Percentiles rank a stretch among this genome's conserved stretches.
Conservation (phyloP, 2,113 vertebrate species). For the Chrysochloris asiatica region DNA sequence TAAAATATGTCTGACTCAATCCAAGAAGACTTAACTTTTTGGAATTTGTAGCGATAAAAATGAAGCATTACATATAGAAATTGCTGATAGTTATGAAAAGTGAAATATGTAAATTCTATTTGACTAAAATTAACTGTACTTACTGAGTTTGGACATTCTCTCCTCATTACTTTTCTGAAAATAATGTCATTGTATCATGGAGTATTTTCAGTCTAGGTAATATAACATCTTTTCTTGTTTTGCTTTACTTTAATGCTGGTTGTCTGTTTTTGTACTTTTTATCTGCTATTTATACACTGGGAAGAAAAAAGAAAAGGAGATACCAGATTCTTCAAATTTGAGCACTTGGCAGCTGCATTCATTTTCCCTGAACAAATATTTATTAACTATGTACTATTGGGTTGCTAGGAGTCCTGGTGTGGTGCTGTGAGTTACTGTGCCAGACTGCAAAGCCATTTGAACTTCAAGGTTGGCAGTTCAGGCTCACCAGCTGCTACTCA, state of each 20-base stretch:
- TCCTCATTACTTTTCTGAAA: background rate
- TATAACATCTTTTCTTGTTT: background rate
- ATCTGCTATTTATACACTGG: constrained; percentile 20
- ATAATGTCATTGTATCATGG: background rate
- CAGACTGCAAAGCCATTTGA: too few relatives aligned
- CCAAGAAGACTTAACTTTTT: constrained; percentile 38
- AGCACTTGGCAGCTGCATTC: background rate
- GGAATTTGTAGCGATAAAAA: constrained; percentile 34
- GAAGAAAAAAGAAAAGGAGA: constrained; percentile 24
- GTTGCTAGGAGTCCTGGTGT: background rate
- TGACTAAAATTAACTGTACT: background rate
- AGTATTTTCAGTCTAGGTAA: background rate
- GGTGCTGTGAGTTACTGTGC: too few relatives aligned
- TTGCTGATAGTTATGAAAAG: constrained; percentile 39
- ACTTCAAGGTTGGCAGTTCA: too few relatives aligned
- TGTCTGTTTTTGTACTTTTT: constrained; percentile 48
- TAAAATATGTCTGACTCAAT: constrained; percentile 45
- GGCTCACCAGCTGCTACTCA: too few relatives aligned
- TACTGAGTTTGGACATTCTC: background rate
- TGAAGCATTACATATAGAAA: background rate
- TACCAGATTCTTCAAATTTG: constrained; percentile 31
- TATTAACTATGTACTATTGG: constrained; percentile 24
- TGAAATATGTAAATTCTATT: background rate
- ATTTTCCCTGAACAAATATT: constrained; percentile 16
- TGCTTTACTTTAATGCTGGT: constrained; percentile 21